Percentiles rank a stretch among this genome's conserved stretches.
phyloP scores from a whole-genome alignment of 2,888 invertebrate genomes.

The Hyalella azteca region DNA sequence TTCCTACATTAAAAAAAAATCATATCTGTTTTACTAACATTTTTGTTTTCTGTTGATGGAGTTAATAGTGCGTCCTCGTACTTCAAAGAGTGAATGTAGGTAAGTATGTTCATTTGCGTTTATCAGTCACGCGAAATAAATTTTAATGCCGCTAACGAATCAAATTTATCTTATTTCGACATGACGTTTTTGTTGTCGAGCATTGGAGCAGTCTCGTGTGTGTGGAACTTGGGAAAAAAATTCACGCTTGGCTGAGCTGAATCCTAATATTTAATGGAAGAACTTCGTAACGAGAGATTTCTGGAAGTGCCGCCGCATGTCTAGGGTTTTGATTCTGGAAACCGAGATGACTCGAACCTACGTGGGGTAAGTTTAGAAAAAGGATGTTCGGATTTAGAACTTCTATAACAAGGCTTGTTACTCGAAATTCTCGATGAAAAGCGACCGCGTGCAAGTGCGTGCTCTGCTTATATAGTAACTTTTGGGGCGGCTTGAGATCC shows the following conservation, averaged over 20 bases:
- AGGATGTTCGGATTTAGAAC: conserved; percentile 32
- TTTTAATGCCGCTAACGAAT: too few species aligned
- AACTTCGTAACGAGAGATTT: conserved; percentile 35
- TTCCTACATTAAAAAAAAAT: too few species aligned
- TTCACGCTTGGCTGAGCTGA: not conserved
- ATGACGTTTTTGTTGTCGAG: not conserved
- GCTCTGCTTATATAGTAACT: conserved; percentile 30
- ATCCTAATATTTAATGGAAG: conserved; percentile 37
- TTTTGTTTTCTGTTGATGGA: too few species aligned
- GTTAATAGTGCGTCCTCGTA: too few species aligned
- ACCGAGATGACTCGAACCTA: conserved; percentile 4
- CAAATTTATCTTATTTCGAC: not conserved
- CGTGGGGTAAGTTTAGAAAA: conserved; percentile 11
- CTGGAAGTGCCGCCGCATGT: conserved; percentile 30
- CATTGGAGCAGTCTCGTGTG: not conserved
- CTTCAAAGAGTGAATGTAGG: too few species aligned
- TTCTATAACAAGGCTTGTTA: conserved; percentile 37
- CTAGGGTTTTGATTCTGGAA: conserved; percentile 2
- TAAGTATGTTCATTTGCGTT: too few species aligned
- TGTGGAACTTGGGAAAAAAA: not conserved
- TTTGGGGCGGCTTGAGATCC: not conserved
- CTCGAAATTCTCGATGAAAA: not conserved
- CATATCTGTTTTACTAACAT: too few species aligned
- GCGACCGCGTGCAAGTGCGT: not conserved
- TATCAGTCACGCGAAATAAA: too few species aligned